phyloP scores from a whole-genome alignment of 2,113 vertebrate genomes.

The human region GRCh38 chr4:100302501-100303000 shows the following conservation, averaged over 20 bases:
- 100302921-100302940: not conserved
- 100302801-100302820: not conserved
- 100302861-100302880: not conserved
- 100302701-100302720: not conserved
- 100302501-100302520: conserved; percentile 68
- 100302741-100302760: not conserved
- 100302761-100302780: not conserved
- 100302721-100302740: not conserved
- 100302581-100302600: conserved; percentile 33
- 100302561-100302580: conserved; percentile 56
- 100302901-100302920: not conserved
- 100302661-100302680: not conserved
- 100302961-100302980: not conserved
- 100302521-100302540: conserved; percentile 48
- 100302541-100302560: conserved; percentile 58
- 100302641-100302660: not conserved
- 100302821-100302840: not conserved
- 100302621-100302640: not conserved
- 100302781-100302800: not conserved
- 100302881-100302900: not conserved
- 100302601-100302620: conserved; percentile 52
- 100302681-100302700: not conserved
- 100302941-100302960: not conserved
- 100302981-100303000: not conserved
- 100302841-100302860: not conserved